Evolutionary conservation across 2,113 vertebrate genomes (phyloP).

Genomic region (Puma concolor): DNA sequence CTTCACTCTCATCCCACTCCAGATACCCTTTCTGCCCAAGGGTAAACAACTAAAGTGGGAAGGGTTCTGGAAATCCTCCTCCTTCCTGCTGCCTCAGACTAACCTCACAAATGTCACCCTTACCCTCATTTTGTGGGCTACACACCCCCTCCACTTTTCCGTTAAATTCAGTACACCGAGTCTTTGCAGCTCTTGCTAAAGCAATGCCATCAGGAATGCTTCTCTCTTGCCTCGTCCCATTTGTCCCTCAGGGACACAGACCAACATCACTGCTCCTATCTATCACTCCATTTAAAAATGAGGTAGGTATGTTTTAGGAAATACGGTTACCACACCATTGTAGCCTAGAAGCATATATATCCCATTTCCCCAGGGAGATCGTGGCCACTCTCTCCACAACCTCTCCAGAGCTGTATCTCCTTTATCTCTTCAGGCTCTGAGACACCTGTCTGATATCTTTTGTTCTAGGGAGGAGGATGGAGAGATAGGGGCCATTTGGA

Average conservation of each 20-base stretch:
- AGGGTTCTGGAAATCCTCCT: neutral
- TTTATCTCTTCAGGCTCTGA: neutral
- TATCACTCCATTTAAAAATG: neutral
- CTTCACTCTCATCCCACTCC: too few relatives aligned
- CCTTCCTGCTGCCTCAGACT: neutral
- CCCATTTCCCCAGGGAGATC: neutral
- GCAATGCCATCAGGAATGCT: neutral
- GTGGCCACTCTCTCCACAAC: rapidly evolving
- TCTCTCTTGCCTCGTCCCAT: neutral
- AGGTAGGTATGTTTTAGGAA: neutral
- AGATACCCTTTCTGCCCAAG: neutral
- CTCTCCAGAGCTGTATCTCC: neutral
- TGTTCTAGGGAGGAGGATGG: neutral
- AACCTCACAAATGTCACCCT: neutral
- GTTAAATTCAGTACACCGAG: too few relatives aligned
- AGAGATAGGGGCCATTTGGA: neutral
- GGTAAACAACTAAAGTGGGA: neutral
- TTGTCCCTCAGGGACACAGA: neutral
- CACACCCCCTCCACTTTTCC: neutral
- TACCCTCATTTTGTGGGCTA: neutral
- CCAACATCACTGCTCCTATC: neutral
- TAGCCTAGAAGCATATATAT: neutral
- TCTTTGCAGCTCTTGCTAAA: neutral
- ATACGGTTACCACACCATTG: neutral
- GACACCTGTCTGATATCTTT: neutral